phyloP scores from a whole-genome alignment of 1,140 invertebrate species.

The Drosophila varians region DNA sequence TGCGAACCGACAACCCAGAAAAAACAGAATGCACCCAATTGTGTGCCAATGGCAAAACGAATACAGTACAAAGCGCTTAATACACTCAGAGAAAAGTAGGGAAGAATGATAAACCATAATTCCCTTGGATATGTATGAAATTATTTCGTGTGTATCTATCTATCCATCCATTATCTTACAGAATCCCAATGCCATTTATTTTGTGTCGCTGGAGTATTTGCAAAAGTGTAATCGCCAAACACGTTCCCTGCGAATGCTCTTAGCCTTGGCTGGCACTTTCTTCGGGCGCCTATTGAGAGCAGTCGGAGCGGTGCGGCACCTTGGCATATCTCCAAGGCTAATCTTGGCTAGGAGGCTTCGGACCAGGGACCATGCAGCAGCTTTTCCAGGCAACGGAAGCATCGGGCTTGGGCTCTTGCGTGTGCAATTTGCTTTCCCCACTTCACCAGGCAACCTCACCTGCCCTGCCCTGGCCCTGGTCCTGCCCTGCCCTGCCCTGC shows the following conservation, averaged over 20 bases:
- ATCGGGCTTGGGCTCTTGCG: background rate
- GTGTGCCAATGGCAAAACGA: conserved; percentile 61
- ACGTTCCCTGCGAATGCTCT: conserved; percentile 55
- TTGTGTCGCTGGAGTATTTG: background rate
- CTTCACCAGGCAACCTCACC: conserved; percentile 1
- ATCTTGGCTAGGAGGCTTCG: conserved; percentile 46
- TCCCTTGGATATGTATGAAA: background rate
- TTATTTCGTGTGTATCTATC: background rate
- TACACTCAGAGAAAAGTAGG: conserved; percentile 36
- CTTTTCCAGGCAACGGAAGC: background rate
- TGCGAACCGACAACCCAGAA: conserved; percentile 30
- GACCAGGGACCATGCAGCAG: conserved; percentile 1
- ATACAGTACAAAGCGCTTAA: conserved; percentile 20
- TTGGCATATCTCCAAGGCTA: conserved; percentile 67
- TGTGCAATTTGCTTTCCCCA: conserved; percentile 24
- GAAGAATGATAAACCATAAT: background rate
- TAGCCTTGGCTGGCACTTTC: conserved; percentile 54
- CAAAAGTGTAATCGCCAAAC: conserved; percentile 39
- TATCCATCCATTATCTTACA: background rate
- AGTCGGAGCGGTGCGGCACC: conserved; percentile 55
- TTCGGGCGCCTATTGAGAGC: conserved; percentile 46
- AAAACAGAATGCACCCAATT: conserved; percentile 54
- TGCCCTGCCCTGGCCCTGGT: background rate
- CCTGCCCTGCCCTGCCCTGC: too few species aligned
- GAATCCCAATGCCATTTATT: background rate